Conservation (phyloP, 2,888 invertebrate genomes). For the Philopedon plagiatum region DNA sequence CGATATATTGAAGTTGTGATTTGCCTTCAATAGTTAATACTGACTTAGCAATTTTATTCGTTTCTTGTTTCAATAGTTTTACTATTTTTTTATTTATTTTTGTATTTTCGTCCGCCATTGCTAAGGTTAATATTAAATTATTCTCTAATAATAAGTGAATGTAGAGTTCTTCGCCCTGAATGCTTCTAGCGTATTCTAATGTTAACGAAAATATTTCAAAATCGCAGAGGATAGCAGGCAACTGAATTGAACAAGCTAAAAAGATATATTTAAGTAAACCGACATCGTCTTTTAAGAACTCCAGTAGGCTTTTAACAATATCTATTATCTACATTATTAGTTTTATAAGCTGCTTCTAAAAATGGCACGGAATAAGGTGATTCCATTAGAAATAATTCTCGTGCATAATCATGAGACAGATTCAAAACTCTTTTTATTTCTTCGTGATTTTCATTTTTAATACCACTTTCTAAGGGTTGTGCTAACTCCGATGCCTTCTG, state of each 20-base stretch:
- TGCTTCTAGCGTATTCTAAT: background rate
- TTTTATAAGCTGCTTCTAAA: background rate
- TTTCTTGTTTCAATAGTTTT: conserved; percentile 2
- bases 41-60: background rate
- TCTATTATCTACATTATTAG: background rate
- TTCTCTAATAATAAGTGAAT: background rate
- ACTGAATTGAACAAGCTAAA: background rate
- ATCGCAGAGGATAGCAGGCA: background rate
- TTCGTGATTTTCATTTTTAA: background rate
- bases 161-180: background rate
- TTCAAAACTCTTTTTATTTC: background rate
- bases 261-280: conserved; percentile 3
- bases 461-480: background rate
- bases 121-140: background rate
- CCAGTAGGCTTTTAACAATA: background rate
- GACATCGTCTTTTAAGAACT: background rate
- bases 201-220: background rate
- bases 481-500: background rate
- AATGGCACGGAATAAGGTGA: background rate
- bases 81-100: background rate
- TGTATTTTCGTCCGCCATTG: background rate
- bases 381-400: conserved; percentile 9
- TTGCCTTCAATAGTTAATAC: background rate
- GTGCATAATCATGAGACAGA: background rate
- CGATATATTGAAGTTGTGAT: background rate